These are phyloP conservation scores for Leptopilina syphax DNA, from an alignment of 2,888 invertebrate genomes.

Conservation along the genomic window DNA sequence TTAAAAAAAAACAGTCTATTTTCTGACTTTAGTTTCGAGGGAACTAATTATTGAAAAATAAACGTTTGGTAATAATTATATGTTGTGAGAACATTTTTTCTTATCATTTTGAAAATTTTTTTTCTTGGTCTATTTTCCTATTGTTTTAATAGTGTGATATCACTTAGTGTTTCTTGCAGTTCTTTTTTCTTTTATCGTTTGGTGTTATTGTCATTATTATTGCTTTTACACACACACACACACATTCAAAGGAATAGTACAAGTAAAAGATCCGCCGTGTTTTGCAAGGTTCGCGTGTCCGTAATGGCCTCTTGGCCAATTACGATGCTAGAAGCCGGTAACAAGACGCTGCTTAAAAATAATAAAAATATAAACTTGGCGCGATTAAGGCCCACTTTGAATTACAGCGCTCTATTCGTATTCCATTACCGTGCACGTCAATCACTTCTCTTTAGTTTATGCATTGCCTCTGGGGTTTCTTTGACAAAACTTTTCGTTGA, in stretches of 20 bases:
- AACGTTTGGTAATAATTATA: neutral
- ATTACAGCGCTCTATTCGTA: conserved; percentile 32
- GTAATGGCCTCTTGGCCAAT: conserved; percentile 36
- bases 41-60: conserved; percentile 20
- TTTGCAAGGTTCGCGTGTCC: conserved; percentile 39
- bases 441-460: conserved; percentile 18
- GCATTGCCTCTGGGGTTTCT: conserved; percentile 20
- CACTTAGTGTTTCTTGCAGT: conserved; percentile 18
- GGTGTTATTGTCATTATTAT: conserved; percentile 38
- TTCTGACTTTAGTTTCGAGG: neutral
- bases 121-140: neutral
- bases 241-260: conserved; percentile 16
- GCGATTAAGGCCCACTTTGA: conserved; percentile 34
- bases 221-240: conserved; percentile 17
- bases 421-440: conserved; percentile 40
- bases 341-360: conserved; percentile 37
- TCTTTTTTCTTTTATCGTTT: conserved; percentile 18
- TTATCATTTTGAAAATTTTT: conserved; percentile 10
- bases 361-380: conserved; percentile 38
- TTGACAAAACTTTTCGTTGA: conserved; percentile 31
- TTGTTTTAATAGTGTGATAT: conserved; percentile 15
- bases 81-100: neutral
- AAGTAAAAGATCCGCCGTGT: conserved; percentile 12
- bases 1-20: too few species aligned
- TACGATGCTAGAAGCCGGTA: conserved; percentile 39